Evolutionary conservation across 2,797 vertebrate species (phyloP).

Genomic region (Fundulus diaphanus): DNA sequence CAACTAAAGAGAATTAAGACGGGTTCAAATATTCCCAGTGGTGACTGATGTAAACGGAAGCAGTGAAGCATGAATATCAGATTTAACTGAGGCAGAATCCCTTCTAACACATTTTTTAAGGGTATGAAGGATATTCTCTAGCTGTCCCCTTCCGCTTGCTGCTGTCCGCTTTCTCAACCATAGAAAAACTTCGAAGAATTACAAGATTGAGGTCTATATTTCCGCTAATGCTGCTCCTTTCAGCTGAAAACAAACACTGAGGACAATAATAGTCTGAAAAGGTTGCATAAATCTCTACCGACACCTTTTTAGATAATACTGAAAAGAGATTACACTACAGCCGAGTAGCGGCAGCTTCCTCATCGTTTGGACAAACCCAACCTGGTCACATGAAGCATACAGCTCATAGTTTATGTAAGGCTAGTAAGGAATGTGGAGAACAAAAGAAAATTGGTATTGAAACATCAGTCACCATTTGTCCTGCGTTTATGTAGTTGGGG

Average conservation of each 20-base stretch:
- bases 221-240: neutral
- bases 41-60: neutral
- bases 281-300: slow-evolving; percentile 61
- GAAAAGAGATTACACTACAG: slow-evolving; percentile 58
- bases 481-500: neutral
- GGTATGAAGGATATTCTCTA: neutral
- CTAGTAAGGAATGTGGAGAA: slow-evolving; percentile 30
- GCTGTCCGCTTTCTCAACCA: neutral
- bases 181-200: neutral
- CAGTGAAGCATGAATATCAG: neutral
- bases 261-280: slow-evolving; percentile 36
- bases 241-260: neutral
- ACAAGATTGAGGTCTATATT: neutral
- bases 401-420: slow-evolving; percentile 66
- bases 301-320: slow-evolving; percentile 61
- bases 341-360: slow-evolving; percentile 69
- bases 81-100: neutral
- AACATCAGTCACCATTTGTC: neutral
- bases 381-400: slow-evolving; percentile 63
- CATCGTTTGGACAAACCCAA: slow-evolving; percentile 56
- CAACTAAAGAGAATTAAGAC: neutral
- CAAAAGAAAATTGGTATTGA: too few species aligned
- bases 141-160: too few species aligned
- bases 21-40: neutral
- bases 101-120: neutral